phyloP scores from a whole-genome alignment of 1,140 invertebrate genomes.

The Rhyzopertha dominica region DNA sequence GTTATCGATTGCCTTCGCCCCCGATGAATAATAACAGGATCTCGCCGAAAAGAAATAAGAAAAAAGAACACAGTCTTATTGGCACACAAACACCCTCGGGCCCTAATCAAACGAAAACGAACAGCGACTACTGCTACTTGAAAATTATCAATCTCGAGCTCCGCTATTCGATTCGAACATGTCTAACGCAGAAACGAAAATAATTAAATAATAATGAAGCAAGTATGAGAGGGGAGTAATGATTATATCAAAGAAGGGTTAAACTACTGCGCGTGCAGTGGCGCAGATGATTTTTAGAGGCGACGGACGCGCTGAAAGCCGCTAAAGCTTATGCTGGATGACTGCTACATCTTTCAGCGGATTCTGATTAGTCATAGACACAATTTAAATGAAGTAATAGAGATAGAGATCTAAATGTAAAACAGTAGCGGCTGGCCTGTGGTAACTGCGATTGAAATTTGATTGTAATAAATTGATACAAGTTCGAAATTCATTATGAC shows the following conservation, averaged over 20 bases:
- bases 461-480: constrained; percentile 40
- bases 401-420: constrained; percentile 40
- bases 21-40: too few species aligned
- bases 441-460: constrained; percentile 31
- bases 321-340: too few species aligned
- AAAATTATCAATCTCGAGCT: too few species aligned
- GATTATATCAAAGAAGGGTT: constrained; percentile 47
- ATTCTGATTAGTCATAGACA: constrained; percentile 45
- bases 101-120: too few species aligned
- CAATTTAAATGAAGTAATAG: constrained; percentile 42
- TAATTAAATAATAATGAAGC: constrained; percentile 49
- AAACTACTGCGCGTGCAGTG: constrained; percentile 34
- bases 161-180: constrained; percentile 30
- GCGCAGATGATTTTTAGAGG: constrained; percentile 6
- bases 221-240: constrained; percentile 42
- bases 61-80: too few species aligned
- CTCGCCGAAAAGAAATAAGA: too few species aligned
- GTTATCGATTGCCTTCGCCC: too few species aligned
- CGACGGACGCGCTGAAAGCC: too few species aligned
- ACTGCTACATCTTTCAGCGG: constrained; percentile 34
- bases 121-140: too few species aligned
- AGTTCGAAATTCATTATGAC: constrained; percentile 35
- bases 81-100: too few species aligned
- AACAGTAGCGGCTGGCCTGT: constrained; percentile 35
- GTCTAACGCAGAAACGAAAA: constrained; percentile 47